Evolutionary conservation across 2,888 invertebrate genomes (phyloP).

Genomic region (Acronicta alni): DNA sequence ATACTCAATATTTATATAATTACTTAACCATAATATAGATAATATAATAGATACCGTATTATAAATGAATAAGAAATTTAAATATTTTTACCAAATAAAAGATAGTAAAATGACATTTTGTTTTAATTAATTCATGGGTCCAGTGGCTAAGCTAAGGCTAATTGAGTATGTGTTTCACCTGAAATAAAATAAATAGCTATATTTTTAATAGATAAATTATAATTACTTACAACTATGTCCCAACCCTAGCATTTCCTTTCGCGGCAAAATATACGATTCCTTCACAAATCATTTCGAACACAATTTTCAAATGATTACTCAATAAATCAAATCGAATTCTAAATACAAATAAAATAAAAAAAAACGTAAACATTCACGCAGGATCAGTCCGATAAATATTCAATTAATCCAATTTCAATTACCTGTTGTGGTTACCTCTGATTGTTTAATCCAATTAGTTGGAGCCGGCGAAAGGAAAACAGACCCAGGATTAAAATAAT

Average conservation of each 20-base stretch:
- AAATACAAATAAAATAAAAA: not conserved
- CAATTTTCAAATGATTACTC: too few relatives aligned
- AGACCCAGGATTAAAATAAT: constrained; percentile 50
- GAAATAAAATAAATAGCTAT: too few relatives aligned
- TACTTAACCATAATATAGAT: not conserved
- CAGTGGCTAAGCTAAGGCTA: too few relatives aligned
- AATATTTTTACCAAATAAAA: constrained; percentile 33
- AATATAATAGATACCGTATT: constrained; percentile 6
- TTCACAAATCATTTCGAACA: too few relatives aligned
- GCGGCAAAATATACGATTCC: too few relatives aligned
- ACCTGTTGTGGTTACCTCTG: constrained; percentile 14
- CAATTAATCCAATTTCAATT: constrained; percentile 31
- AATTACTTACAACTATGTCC: too few relatives aligned
- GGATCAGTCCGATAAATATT: constrained; percentile 14
- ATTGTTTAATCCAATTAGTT: constrained; percentile 49
- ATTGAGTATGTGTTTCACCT: too few relatives aligned
- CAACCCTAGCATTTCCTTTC: too few relatives aligned
- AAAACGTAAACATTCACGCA: constrained; percentile 11
- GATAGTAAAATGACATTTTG: constrained; percentile 6
- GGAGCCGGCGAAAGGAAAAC: constrained; percentile 28
- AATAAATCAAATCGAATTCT: too few relatives aligned
- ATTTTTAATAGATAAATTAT: too few relatives aligned
- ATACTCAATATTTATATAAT: constrained; percentile 19
- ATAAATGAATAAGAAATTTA: constrained; percentile 9
- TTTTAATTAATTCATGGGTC: not conserved